These are phyloP conservation scores for Nestor notabilis DNA, from an alignment of 2,113 vertebrate species.

Conservation along the genomic window DNA sequence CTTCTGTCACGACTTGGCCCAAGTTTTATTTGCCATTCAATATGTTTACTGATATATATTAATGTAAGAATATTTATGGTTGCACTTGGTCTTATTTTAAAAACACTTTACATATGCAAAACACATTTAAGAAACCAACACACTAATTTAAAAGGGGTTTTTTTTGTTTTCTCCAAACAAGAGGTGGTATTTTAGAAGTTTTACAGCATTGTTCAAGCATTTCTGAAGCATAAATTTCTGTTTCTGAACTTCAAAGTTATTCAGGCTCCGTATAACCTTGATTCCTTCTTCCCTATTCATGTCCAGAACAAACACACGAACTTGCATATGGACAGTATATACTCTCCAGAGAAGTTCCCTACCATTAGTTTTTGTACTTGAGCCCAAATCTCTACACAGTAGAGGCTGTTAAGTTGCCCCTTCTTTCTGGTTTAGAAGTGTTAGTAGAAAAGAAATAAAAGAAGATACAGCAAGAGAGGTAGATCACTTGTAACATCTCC, in stretches of 20 bases:
- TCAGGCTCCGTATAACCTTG: neutral
- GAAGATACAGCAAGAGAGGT: neutral
- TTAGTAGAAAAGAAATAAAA: neutral
- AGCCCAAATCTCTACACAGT: neutral
- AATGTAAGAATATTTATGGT: neutral
- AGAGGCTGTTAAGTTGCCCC: neutral
- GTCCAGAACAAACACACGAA: constrained; percentile 31
- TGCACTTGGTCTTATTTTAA: neutral
- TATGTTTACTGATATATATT: neutral
- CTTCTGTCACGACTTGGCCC: neutral
- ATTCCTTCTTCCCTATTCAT: neutral
- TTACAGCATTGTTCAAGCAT: neutral
- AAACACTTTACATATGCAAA: neutral
- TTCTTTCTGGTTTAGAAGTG: neutral
- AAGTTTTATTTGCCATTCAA: neutral
- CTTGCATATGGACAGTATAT: neutral
- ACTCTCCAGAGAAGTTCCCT: neutral
- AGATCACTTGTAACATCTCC: neutral
- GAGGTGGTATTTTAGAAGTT: neutral
- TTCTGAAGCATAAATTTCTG: neutral
- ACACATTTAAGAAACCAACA: neutral
- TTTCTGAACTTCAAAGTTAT: neutral
- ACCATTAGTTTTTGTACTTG: neutral
- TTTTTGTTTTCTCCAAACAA: neutral
- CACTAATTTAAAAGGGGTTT: neutral